Conservation (phyloP, 1,140 invertebrate species). For the Aphis gossypii region DNA sequence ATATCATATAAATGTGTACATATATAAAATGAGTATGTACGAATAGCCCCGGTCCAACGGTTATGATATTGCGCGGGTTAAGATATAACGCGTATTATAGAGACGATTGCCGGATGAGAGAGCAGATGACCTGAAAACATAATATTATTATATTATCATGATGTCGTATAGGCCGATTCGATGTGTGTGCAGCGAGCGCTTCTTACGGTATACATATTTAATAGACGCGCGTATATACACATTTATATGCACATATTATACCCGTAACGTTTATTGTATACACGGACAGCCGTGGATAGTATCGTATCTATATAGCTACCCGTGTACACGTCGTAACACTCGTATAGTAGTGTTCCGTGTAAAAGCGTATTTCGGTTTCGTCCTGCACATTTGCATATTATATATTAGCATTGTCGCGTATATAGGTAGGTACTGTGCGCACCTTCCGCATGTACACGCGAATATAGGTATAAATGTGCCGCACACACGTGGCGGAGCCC, state of each 20-base stretch:
- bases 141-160: not conserved
- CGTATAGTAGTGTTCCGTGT: not conserved
- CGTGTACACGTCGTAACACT: no score
- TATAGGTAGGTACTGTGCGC: no score
- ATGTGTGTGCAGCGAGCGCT: not conserved
- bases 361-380: not conserved
- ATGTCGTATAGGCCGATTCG: not conserved
- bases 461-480: no score
- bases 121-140: constrained; percentile 16
- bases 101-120: not conserved
- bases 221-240: not conserved
- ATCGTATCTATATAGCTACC: not conserved
- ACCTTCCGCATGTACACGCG: no score
- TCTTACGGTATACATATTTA: no score
- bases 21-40: not conserved
- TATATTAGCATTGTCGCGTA: not conserved
- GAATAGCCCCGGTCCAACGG: not conserved
- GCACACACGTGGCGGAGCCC: not conserved
- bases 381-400: not conserved
- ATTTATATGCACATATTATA: not conserved
- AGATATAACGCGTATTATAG: not conserved
- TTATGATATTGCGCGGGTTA: constrained; percentile 32
- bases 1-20: no score
- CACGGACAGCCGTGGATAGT: not conserved
- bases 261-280: no score